Base-by-base conservation (phyloP, 2,113 vertebrate species). In the Osmerus eperlanus region DNA sequence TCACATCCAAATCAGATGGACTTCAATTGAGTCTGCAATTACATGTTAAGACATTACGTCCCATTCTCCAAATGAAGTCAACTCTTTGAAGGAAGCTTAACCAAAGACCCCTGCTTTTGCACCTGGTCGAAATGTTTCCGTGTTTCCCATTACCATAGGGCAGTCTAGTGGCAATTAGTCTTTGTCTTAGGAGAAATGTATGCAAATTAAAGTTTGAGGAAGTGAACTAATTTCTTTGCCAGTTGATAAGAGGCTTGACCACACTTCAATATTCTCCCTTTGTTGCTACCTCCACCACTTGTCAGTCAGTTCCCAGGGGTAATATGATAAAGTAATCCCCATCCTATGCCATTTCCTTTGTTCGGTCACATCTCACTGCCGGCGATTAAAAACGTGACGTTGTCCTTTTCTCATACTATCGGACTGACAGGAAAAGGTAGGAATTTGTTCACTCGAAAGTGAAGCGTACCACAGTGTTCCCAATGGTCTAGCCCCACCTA, bases 81-180 rank as follows among this genome's bases (percentile, higher is more conserved):
- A 1, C 61, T 6, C 25, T 63, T 7, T 63, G 12, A 63, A 63
- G 6, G 5, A 29, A 59, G 81, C 88, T 80, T 88, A 88, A 84
- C 78, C 83, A 71, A 73, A 61, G 76, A 75, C 76, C 16, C 74
- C 68, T 77, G 64, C 82, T 73, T 70, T 65, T 14, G 4, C 67
- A 67, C 70, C 74, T 82, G 81, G 71, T 78, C 78, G 83, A 77
- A 84, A 73, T 78, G 80, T 70, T 64, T 66, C 76, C 71, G 64
- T 75, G 76, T 81, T 71, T 59, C 77, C 75, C 77, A 87, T 84
- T 79, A 80, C 81, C 78, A 79, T 78, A 53, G 69, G 80, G 81
- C 81, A 74, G 85, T 88, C 85, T 81, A 77, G 78, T 79, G 78
- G 79, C 85, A 89, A 89, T 89, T 89, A 86, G 78, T 83, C 76